Evolutionary conservation across 2,888 invertebrate genomes (phyloP).

Genomic region (Acrobasis suavella): DNA sequence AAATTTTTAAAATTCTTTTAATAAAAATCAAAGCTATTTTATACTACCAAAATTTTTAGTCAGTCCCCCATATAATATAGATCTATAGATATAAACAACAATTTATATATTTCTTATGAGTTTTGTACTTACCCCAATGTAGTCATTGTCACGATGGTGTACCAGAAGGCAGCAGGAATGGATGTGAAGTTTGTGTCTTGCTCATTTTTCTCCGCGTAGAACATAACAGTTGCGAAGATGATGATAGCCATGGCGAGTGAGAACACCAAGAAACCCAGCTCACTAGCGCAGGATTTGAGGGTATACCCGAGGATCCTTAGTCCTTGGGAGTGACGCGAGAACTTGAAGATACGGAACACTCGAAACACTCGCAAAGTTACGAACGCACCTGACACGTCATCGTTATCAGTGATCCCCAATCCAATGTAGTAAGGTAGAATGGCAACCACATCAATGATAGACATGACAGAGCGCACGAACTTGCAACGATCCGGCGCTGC

Average conservation of each 20-base stretch:
- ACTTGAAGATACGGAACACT: conserved; percentile 99
- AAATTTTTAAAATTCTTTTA: too few species aligned
- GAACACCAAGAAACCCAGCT: conserved; percentile 99
- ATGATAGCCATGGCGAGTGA: conserved; percentile 99
- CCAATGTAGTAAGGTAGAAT: conserved; percentile 99
- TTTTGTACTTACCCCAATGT: conserved; percentile 95
- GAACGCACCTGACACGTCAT: conserved; percentile 99
- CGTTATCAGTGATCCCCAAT: conserved; percentile 97
- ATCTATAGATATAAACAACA: too few species aligned
- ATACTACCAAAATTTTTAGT: too few species aligned
- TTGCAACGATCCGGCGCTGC: conserved; percentile 99
- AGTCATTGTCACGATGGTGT: conserved; percentile 99
- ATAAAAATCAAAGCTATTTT: too few species aligned
- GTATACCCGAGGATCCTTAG: conserved; percentile 99
- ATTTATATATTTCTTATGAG: neutral
- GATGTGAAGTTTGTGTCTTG: conserved; percentile 98
- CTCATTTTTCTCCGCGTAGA: conserved; percentile 99
- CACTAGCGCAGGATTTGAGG: conserved; percentile 98
- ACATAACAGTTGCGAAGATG: conserved; percentile 99
- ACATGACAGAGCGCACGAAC: conserved; percentile 99
- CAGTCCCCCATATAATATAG: too few species aligned
- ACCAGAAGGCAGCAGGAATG: conserved; percentile 99
- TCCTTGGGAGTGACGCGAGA: conserved; percentile 99
- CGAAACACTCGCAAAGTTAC: conserved; percentile 99
- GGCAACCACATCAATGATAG: conserved; percentile 99